Evolutionary conservation across 2,113 vertebrate species (phyloP).

Genomic region (Microcebus jonahi): DNA sequence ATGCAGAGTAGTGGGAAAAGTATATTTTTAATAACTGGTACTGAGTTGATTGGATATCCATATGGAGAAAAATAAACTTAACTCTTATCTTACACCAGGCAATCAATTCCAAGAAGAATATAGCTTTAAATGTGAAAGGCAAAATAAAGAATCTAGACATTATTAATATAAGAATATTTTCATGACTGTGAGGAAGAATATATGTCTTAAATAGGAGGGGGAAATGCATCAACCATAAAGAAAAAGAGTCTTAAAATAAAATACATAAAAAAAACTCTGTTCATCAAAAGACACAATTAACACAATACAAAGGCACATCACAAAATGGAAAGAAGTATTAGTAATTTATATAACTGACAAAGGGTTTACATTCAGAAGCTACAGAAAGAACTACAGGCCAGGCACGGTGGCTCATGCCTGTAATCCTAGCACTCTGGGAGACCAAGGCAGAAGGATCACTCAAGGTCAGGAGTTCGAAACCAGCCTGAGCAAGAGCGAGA

Average conservation of each 20-base stretch:
- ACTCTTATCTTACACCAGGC: not conserved
- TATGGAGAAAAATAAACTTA: not conserved
- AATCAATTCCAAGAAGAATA: not conserved
- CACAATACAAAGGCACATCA: not conserved
- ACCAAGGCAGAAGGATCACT: too few species aligned
- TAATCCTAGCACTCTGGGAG: too few species aligned
- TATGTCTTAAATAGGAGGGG: not conserved
- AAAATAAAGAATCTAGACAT: not conserved
- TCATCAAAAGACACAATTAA: not conserved
- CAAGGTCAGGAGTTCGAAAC: too few species aligned
- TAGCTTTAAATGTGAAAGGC: not conserved
- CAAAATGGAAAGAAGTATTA: not conserved
- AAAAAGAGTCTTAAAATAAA: not conserved
- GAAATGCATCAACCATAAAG: not conserved
- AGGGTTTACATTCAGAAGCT: not conserved
- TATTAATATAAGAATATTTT: conserved; percentile 16
- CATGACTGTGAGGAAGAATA: not conserved
- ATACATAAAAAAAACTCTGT: not conserved
- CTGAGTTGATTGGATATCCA: not conserved
- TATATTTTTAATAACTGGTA: not conserved
- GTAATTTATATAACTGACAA: not conserved
- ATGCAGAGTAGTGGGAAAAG: not conserved
- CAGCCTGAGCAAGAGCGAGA: too few species aligned
- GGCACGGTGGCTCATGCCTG: too few species aligned
- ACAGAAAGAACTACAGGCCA: not conserved